These are phyloP conservation scores for Arremon brunneinucha DNA, from an alignment of 2,797 vertebrate genomes.

Conservation along the genomic window DNA sequence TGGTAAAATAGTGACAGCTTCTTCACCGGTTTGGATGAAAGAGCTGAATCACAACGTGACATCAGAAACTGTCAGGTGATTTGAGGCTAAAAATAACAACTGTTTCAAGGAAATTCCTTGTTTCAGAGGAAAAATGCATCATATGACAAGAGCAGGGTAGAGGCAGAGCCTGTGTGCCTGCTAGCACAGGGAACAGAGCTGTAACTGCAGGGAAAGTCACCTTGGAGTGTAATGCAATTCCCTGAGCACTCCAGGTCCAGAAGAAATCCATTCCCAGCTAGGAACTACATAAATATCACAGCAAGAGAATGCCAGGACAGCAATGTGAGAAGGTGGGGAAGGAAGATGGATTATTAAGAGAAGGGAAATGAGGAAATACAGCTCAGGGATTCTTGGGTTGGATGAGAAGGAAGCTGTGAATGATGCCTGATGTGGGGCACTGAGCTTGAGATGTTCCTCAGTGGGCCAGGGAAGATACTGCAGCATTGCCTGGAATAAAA, in stretches of 20 bases:
- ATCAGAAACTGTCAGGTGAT: neutral
- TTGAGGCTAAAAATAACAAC: neutral
- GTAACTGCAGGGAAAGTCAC: constrained; percentile 8
- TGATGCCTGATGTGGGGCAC: neutral
- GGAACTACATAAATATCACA: constrained; percentile 21
- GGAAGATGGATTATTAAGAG: neutral
- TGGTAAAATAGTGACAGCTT: neutral
- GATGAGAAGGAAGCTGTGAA: neutral
- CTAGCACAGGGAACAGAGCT: neutral
- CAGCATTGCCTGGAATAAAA: neutral
- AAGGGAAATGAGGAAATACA: neutral
- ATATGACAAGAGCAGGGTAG: neutral
- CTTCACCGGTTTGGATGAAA: neutral
- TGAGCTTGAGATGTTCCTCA: neutral
- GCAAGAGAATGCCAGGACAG: neutral
- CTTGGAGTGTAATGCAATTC: constrained; percentile 47
- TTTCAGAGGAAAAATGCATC: neutral
- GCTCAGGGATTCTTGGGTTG: neutral
- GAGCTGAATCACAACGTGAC: neutral
- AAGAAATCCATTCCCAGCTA: constrained; percentile 36
- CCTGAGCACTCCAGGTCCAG: neutral
- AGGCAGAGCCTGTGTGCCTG: neutral
- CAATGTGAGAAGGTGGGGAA: neutral
- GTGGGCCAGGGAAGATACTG: neutral
- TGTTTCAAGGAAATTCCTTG: neutral